Conservation (phyloP, 2,113 vertebrate genomes). For the cattle (Bos taurus) region ARS-UCD2.0 NC_037328.1:122931501-122932000, state of each 20-base stretch:
- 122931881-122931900: background rate
- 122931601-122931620: background rate
- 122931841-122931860: background rate
- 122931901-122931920: background rate
- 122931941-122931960: background rate
- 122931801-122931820: background rate
- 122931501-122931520: background rate
- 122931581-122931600: background rate
- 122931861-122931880: background rate
- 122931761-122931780: background rate
- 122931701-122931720: background rate
- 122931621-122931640: background rate
- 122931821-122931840: background rate
- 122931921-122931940: background rate
- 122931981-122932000: background rate
- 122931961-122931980: background rate
- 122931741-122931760: background rate
- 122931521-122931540: background rate
- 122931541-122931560: background rate
- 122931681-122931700: background rate
- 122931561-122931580: background rate
- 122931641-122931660: background rate
- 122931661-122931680: background rate
- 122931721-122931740: background rate
- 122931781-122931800: background rate